Evolutionary conservation across 2,113 vertebrate species (phyloP).

Genomic region (Bubalus kerabau): DNA sequence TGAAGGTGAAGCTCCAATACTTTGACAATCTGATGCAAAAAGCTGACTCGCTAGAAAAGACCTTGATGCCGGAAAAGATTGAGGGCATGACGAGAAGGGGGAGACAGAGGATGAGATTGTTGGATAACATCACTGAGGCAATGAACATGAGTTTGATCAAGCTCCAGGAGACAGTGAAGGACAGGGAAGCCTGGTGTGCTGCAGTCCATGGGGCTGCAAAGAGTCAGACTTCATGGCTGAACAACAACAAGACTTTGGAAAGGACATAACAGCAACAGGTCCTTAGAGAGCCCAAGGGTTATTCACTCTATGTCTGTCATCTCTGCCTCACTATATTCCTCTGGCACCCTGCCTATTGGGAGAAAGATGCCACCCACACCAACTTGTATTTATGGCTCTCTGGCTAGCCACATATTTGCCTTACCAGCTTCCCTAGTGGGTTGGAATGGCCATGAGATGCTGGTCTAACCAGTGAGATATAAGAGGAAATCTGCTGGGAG

Average conservation of each 20-base stretch:
- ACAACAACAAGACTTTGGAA: background rate
- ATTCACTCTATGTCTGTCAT: fast-evolving
- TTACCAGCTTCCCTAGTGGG: background rate
- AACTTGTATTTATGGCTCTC: background rate
- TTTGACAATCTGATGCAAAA: background rate
- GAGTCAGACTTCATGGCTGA: background rate
- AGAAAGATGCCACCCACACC: background rate
- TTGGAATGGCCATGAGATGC: background rate
- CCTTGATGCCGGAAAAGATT: background rate
- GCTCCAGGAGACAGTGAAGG: background rate
- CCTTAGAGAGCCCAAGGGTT: too few relatives aligned
- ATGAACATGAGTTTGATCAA: background rate
- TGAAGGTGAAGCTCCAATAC: background rate
- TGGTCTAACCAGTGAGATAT: background rate
- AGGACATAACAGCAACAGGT: background rate
- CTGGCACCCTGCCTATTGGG: background rate
- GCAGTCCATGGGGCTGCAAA: background rate
- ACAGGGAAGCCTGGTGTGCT: background rate
- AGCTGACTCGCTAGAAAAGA: background rate
- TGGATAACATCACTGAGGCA: background rate
- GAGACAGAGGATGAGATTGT: background rate
- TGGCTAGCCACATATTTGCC: background rate
- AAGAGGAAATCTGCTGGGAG: background rate
- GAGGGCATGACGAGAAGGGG: background rate
- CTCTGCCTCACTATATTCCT: background rate